Evolutionary conservation across 2,797 vertebrate species (phyloP).

Genomic region (Anolis apletophallus): DNA sequence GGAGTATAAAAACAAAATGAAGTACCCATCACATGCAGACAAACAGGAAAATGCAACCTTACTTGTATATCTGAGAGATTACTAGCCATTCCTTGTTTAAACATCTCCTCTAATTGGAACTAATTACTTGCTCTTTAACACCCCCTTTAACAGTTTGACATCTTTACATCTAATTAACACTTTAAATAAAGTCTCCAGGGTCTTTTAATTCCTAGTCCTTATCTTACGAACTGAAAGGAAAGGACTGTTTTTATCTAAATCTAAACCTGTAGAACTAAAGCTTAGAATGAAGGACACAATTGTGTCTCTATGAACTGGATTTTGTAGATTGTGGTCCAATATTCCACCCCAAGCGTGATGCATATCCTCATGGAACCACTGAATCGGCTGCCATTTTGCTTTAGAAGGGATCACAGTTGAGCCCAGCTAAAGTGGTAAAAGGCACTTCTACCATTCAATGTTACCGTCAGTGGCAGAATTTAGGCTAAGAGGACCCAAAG

Average conservation of each 20-base stretch:
- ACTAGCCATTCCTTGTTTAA: neutral
- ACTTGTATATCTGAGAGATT: slow-evolving; percentile 7
- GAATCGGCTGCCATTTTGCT: too few species aligned
- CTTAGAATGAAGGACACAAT: neutral
- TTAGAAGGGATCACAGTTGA: too few species aligned
- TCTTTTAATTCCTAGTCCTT: neutral
- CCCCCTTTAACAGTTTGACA: slow-evolving; percentile 24
- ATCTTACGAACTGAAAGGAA: neutral
- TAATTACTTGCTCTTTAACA: slow-evolving; percentile 20
- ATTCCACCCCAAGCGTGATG: neutral
- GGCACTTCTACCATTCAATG: too few species aligned
- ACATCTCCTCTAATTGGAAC: slow-evolving; percentile 5
- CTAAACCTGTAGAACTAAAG: neutral
- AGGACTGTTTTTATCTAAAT: neutral
- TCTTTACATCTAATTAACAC: slow-evolving; percentile 34
- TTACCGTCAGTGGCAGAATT: too few species aligned
- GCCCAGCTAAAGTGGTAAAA: too few species aligned
- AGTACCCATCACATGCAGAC: neutral
- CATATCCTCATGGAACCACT: too few species aligned
- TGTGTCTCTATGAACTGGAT: too few species aligned
- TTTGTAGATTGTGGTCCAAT: neutral
- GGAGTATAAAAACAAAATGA: neutral
- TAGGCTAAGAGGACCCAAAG: too few species aligned
- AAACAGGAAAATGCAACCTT: neutral
- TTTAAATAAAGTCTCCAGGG: neutral